Percentiles rank a stretch among this genome's conserved stretches.
These are phyloP conservation scores for Etheostoma spectabile DNA, from an alignment of 2,113 vertebrate species.

Conservation along the genomic window DNA sequence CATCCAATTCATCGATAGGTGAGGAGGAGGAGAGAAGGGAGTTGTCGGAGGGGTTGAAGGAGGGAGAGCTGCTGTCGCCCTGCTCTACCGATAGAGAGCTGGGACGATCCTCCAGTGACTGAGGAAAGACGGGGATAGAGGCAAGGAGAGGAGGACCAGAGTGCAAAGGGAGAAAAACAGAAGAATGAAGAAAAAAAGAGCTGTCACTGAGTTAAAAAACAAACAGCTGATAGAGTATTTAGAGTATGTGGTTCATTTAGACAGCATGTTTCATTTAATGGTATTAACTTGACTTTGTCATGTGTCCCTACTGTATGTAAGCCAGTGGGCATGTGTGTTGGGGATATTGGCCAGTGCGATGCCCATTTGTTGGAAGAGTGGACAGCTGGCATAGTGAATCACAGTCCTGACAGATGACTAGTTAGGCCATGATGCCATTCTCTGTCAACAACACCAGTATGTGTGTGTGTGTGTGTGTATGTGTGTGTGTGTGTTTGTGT, in stretches of 20 bases:
- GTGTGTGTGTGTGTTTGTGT: slow-evolving; percentile 25
- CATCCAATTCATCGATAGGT: slow-evolving; percentile 96
- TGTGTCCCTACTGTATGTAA: slow-evolving; percentile 6
- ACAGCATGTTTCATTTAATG: neutral
- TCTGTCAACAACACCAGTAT: slow-evolving; percentile 58
- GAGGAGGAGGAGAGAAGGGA: slow-evolving; percentile 98
- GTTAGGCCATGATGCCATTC: slow-evolving; percentile 50
- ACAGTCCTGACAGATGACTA: slow-evolving; percentile 69
- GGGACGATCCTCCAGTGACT: slow-evolving; percentile 86
- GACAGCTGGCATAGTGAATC: slow-evolving; percentile 77
- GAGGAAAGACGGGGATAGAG: neutral
- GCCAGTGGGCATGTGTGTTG: slow-evolving; percentile 21
- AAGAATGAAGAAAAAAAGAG: neutral
- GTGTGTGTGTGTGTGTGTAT: slow-evolving; percentile 22
- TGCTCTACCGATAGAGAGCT: slow-evolving; percentile 97
- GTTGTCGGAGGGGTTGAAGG: slow-evolving; percentile 97
- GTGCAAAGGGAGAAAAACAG: neutral
- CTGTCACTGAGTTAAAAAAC: neutral
- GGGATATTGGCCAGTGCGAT: slow-evolving; percentile 32
- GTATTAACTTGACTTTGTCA: neutral
- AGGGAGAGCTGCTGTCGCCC: slow-evolving; percentile 97
- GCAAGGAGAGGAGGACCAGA: neutral
- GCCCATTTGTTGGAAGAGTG: slow-evolving; percentile 61
- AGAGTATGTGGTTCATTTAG: neutral
- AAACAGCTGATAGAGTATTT: neutral